phyloP scores from a whole-genome alignment of 1,140 invertebrate species.

The Zaprionus africanus region DNA sequence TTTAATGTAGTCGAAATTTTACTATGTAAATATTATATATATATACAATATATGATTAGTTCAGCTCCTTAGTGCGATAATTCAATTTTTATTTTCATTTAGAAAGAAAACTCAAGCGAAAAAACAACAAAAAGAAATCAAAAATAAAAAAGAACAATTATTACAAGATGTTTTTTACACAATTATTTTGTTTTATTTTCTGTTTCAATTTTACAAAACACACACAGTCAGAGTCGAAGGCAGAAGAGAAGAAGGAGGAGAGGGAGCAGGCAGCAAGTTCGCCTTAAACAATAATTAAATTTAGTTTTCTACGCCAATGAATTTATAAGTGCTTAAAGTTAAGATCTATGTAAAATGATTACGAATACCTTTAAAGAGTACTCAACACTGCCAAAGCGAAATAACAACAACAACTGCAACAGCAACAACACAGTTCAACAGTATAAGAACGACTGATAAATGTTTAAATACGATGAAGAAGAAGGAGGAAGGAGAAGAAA shows the following conservation, averaged over 20 bases:
- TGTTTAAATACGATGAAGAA: constrained; percentile 22
- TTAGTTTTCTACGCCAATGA: constrained; percentile 64
- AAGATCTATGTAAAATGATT: constrained; percentile 39
- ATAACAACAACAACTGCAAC: constrained; percentile 34
- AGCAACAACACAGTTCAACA: constrained; percentile 52
- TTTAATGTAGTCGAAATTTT: constrained; percentile 69
- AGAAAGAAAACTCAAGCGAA: constrained; percentile 40
- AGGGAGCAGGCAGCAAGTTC: constrained; percentile 23
- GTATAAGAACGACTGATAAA: constrained; percentile 70
- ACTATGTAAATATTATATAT: constrained; percentile 60
- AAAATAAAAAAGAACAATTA: constrained; percentile 55
- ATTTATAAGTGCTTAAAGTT: constrained; percentile 52
- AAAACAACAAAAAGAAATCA: constrained; percentile 47
- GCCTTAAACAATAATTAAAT: constrained; percentile 42
- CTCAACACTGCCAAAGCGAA: constrained; percentile 77
- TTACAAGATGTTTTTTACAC: constrained; percentile 33
- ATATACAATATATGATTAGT: constrained; percentile 31
- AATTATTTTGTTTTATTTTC: constrained; percentile 31
- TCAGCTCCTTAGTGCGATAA: constrained; percentile 44
- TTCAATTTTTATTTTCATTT: constrained; percentile 52
- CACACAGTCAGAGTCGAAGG: constrained; percentile 17
- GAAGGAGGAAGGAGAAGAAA: neutral
- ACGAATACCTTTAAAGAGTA: constrained; percentile 40
- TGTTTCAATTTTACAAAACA: constrained; percentile 14
- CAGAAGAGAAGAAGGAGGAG: neutral